phyloP scores from a whole-genome alignment of 2,113 vertebrate genomes.

The Diadophis punctatus region DNA sequence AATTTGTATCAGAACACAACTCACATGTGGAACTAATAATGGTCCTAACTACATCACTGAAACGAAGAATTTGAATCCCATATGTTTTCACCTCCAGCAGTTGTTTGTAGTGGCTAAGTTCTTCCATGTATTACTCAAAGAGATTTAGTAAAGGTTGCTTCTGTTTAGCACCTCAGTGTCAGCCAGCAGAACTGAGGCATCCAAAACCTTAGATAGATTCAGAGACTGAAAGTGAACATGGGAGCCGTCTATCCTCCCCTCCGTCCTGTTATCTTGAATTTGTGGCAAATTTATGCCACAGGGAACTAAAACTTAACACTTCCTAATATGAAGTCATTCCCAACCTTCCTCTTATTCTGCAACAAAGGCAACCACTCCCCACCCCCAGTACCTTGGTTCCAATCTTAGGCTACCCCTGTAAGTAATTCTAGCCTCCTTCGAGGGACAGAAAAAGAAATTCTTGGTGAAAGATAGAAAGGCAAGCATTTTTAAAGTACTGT shows the following conservation, averaged over 20 bases:
- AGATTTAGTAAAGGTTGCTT: neutral
- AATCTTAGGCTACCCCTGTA: neutral
- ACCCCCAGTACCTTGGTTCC: neutral
- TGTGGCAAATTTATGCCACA: neutral
- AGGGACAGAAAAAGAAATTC: neutral
- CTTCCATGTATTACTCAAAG: neutral
- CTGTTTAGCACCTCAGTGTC: neutral
- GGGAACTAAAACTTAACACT: neutral
- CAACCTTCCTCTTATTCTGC: neutral
- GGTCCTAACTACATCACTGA: neutral
- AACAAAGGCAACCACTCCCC: neutral
- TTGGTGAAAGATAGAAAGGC: neutral
- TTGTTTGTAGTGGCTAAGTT: neutral
- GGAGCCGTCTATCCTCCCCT: neutral
- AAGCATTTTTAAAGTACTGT: neutral
- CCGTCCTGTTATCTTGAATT: neutral
- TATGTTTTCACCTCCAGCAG: neutral
- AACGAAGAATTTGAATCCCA: neutral
- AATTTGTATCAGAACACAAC: slow-evolving; percentile 33
- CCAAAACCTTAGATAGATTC: neutral
- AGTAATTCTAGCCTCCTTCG: neutral
- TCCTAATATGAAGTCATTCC: neutral
- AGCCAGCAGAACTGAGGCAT: neutral
- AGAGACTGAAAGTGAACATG: neutral
- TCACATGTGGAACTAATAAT: neutral